Percentiles rank a stretch among this genome's conserved stretches.
These are phyloP conservation scores for Ceratosolen solmsi DNA, from an alignment of 1,140 invertebrate species.

Conservation along the genomic window DNA sequence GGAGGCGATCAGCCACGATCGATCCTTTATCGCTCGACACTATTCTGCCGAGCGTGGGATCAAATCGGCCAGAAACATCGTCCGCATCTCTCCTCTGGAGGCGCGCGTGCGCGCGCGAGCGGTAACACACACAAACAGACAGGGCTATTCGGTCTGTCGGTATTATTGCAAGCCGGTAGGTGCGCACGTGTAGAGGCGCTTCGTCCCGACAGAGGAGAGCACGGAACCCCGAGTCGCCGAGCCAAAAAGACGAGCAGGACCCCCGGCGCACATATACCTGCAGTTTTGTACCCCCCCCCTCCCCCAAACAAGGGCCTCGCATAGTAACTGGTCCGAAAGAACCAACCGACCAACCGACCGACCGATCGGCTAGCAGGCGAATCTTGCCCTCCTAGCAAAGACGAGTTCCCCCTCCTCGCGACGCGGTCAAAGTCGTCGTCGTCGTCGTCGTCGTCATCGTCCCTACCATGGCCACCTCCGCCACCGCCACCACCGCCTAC, in stretches of 20 bases:
- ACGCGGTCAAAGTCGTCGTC: no score
- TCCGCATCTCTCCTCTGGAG: not conserved
- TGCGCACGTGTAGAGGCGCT: not conserved
- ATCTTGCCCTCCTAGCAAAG: conserved; percentile 11
- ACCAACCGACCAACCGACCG: no score
- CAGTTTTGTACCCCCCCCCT: not conserved
- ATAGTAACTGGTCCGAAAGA: conserved; percentile 53
- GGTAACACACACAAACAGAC: no score
- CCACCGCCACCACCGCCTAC: no score
- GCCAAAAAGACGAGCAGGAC: not conserved
- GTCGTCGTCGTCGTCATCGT: no score
- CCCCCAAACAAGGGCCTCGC: conserved; percentile 32
- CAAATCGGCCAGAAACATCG: conserved; percentile 24
- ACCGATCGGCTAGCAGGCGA: not conserved
- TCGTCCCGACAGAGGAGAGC: not conserved
- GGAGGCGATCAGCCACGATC: conserved; percentile 14
- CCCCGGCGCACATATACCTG: not conserved
- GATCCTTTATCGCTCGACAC: conserved; percentile 27
- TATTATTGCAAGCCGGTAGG: not conserved
- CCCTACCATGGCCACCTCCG: no score
- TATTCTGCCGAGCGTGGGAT: conserved; percentile 38
- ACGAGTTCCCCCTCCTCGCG: no score
- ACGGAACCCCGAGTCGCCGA: not conserved
- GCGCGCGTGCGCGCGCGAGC: no score
- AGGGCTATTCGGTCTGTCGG: no score